Percentiles rank a stretch among this genome's conserved stretches.
Conservation (phyloP, 2,888 invertebrate species). For the Agrochola macilenta region DNA sequence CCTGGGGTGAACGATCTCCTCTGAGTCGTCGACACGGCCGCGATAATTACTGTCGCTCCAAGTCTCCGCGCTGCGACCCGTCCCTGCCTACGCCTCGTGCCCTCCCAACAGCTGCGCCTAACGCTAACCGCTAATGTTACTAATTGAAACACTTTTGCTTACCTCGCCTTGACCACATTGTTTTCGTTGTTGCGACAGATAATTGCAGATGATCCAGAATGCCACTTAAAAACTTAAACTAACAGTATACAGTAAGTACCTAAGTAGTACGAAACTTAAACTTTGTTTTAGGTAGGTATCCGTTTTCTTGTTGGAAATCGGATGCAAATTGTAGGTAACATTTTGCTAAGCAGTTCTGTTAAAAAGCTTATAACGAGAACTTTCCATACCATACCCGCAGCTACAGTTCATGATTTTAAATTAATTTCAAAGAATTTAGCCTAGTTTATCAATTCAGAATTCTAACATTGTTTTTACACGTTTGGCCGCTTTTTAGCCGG, state of each 20-base stretch:
- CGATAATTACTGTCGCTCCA: slow-evolving; percentile 88
- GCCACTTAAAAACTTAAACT: slow-evolving; percentile 19
- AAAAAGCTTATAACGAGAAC: not conserved
- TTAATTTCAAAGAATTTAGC: slow-evolving; percentile 40
- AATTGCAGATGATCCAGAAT: slow-evolving; percentile 57
- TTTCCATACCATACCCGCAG: not conserved
- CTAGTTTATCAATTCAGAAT: slow-evolving; percentile 35
- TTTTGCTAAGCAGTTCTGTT: not conserved
- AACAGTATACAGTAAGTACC: not conserved
- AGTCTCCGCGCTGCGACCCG: slow-evolving; percentile 62
- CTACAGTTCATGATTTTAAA: slow-evolving; percentile 20
- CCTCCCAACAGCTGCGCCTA: slow-evolving; percentile 71
- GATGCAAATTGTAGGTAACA: slow-evolving; percentile 3
- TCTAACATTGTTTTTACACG: slow-evolving; percentile 50
- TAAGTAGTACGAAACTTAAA: not conserved
- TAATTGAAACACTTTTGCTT: slow-evolving; percentile 75
- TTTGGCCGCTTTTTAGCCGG: slow-evolving; percentile 55
- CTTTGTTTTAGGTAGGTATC: not conserved
- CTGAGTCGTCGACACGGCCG: slow-evolving; percentile 88
- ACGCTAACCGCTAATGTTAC: slow-evolving; percentile 69
- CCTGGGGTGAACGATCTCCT: slow-evolving; percentile 89
- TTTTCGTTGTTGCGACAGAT: slow-evolving; percentile 55
- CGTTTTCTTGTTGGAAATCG: not conserved
- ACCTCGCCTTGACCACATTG: slow-evolving; percentile 65
- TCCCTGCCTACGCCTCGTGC: slow-evolving; percentile 76